phyloP scores from a whole-genome alignment of 1,140 invertebrate genomes.

The Lepidurus apus region DNA sequence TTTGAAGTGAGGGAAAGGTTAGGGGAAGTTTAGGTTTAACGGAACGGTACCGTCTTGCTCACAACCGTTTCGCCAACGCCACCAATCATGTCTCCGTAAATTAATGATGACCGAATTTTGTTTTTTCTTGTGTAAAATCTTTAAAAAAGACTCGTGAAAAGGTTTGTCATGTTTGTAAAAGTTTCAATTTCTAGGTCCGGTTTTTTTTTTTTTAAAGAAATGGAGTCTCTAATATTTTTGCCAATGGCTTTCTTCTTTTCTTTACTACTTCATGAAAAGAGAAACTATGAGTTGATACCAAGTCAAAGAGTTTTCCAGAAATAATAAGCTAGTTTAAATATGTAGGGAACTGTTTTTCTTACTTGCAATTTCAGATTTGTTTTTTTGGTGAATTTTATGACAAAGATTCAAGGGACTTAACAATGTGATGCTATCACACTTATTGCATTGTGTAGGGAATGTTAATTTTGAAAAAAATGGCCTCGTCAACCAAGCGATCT shows the following conservation, averaged over 20 bases:
- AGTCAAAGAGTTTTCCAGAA: slow-evolving; percentile 16
- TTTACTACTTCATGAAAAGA: not conserved
- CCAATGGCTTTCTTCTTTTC: not conserved
- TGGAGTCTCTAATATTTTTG: not conserved
- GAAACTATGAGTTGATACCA: not conserved
- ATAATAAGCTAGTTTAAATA: not conserved
- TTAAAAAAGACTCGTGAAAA: not conserved
- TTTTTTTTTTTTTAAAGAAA: not conserved
- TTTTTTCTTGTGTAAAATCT: not conserved
- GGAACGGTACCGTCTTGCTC: slow-evolving; percentile 12
- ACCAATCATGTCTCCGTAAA: slow-evolving; percentile 1
- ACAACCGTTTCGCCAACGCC: slow-evolving; percentile 8
- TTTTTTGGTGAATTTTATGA: not conserved
- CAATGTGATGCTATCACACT: slow-evolving; percentile 16
- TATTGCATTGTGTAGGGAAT: slow-evolving; percentile 11
- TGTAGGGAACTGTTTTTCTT: slow-evolving; percentile 22
- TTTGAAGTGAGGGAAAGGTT: not conserved
- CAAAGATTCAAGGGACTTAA: slow-evolving; percentile 15
- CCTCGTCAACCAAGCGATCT: slow-evolving; percentile 20
- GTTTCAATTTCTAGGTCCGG: not conserved
- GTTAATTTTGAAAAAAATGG: slow-evolving; percentile 5
- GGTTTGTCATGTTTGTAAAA: slow-evolving; percentile 11
- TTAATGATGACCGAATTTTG: not conserved
- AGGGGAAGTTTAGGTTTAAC: not conserved
- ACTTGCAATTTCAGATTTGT: slow-evolving; percentile 3